Conservation (phyloP, 2,888 invertebrate species). For the Phlogophora meticulosa region DNA sequence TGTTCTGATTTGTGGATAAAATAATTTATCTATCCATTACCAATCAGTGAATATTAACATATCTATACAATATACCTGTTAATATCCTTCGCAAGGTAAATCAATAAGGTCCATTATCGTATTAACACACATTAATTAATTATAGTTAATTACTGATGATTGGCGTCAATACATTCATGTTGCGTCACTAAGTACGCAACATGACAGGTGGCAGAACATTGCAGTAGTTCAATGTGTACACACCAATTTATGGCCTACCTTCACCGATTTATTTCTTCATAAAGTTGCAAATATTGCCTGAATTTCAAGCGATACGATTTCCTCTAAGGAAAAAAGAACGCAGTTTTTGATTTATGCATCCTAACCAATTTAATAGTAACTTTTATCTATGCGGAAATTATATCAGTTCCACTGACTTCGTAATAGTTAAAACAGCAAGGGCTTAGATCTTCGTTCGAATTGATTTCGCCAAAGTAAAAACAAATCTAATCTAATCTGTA, state of each 20-base stretch:
- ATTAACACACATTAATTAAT: constrained; percentile 45
- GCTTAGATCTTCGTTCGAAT: too few species aligned
- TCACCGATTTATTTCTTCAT: constrained; percentile 15
- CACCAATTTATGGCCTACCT: constrained; percentile 20
- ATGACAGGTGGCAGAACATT: constrained; percentile 33
- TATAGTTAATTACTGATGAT: constrained; percentile 48
- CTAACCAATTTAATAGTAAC: not conserved
- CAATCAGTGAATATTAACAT: not conserved
- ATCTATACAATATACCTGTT: not conserved
- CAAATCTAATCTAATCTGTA: too few species aligned
- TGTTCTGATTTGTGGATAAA: too few species aligned
- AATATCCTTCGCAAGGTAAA: constrained; percentile 17
- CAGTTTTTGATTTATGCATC: not conserved
- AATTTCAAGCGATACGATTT: not conserved
- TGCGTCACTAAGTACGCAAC: constrained; percentile 28
- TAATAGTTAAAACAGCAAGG: too few species aligned
- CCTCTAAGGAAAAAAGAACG: not conserved
- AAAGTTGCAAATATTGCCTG: constrained; percentile 2
- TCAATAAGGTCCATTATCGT: constrained; percentile 16
- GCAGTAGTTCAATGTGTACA: constrained; percentile 26
- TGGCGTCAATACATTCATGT: constrained; percentile 21
- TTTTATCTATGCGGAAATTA: too few species aligned
- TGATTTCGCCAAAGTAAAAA: too few species aligned
- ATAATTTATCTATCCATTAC: too few species aligned
- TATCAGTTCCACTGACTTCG: too few species aligned